phyloP scores from a whole-genome alignment of 2,797 vertebrate species.

The Mus spretus region DNA sequence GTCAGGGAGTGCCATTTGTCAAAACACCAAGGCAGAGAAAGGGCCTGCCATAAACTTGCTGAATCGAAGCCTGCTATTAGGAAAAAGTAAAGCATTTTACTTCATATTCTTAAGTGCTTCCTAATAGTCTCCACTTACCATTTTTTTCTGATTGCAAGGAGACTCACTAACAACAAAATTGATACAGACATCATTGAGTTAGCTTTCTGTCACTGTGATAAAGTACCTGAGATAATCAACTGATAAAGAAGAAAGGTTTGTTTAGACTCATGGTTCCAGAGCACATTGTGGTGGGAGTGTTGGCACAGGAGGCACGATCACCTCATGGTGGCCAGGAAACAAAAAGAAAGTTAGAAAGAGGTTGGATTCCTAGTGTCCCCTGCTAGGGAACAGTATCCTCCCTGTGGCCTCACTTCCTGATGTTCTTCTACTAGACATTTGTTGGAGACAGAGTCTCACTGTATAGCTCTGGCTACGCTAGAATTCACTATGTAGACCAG shows the following conservation, averaged over 20 bases:
- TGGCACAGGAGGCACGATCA: background rate
- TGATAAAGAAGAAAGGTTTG: background rate
- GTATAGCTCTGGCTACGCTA: background rate
- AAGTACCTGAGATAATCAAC: background rate
- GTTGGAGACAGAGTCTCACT: background rate
- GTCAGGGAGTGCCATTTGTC: background rate
- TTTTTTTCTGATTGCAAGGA: slow-evolving; percentile 15
- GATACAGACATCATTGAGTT: background rate
- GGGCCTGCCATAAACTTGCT: background rate
- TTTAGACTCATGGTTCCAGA: background rate
- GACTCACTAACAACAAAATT: background rate
- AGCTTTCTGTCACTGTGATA: background rate
- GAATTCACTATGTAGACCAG: background rate
- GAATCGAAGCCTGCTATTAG: background rate
- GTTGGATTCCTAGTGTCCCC: background rate
- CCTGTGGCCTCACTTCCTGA: background rate
- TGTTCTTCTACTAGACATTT: background rate
- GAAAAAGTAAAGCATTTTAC: background rate
- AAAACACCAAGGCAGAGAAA: background rate
- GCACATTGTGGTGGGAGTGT: background rate
- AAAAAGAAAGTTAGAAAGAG: background rate
- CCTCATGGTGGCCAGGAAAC: background rate
- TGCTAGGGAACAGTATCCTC: too few species aligned
- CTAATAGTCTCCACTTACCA: background rate
- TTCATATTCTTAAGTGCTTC: slow-evolving; percentile 6